Percentiles rank a stretch among this genome's conserved stretches.
phyloP scores from a whole-genome alignment of 53 echinoderm and acorn worm genomes.

The Actinopyga echinites region DNA sequence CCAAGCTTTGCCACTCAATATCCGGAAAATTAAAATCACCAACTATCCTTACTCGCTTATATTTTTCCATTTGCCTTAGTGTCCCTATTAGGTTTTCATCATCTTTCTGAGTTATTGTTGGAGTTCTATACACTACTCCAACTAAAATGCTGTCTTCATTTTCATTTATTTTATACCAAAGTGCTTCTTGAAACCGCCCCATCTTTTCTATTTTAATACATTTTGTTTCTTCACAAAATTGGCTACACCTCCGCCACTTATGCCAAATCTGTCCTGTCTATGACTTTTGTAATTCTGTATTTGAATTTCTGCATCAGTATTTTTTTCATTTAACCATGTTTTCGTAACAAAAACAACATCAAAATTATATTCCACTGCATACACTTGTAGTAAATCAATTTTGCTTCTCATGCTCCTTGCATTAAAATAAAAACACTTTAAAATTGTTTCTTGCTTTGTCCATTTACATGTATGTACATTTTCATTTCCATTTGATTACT shows the following conservation, averaged over 20 bases:
- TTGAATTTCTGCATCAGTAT: neutral
- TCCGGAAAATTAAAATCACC: neutral
- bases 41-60: too few species aligned
- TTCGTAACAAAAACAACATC: neutral
- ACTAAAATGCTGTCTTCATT: neutral
- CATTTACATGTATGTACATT: neutral
- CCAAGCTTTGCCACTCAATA: neutral
- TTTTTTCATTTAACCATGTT: neutral
- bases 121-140: neutral
- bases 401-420: neutral
- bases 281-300: neutral
- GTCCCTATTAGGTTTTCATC: neutral
- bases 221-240: neutral
- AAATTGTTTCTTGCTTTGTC: neutral
- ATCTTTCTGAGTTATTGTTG: neutral
- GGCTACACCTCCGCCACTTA: neutral
- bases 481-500: neutral
- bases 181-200: neutral
- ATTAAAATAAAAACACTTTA: neutral
- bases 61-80: too few species aligned
- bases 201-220: neutral
- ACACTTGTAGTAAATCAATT: neutral
- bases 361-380: neutral
- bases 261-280: neutral
- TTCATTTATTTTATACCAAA: neutral